Percentiles rank a stretch among this genome's conserved stretches.
phyloP scores from a whole-genome alignment of 2,888 invertebrate species.

The Agrotis puta region DNA sequence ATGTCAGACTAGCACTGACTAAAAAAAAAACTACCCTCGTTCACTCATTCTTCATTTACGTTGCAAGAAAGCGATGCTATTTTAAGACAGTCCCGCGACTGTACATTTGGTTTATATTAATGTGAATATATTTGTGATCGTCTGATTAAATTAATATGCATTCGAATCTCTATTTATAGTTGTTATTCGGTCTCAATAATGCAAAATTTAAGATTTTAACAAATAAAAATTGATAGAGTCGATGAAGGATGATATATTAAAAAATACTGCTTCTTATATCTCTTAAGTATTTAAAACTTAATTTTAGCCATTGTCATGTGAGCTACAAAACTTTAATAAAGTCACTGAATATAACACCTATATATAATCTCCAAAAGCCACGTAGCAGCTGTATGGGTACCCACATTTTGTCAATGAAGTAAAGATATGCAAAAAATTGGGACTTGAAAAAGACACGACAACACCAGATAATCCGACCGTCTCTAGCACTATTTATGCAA shows the following conservation, averaged over 20 bases:
- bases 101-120: background rate
- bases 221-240: background rate
- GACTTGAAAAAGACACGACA: background rate
- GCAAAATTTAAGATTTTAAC: background rate
- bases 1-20: no score
- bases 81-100: no score
- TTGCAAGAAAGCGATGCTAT: no score
- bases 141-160: background rate
- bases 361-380: no score
- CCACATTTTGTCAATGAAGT: background rate
- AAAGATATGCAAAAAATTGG: background rate
- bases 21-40: no score
- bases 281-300: no score
- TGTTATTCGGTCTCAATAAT: no score
- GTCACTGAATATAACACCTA: no score
- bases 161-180: background rate
- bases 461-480: background rate
- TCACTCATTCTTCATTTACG: no score
- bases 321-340: background rate
- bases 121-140: background rate
- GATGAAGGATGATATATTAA: background rate
- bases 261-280: background rate
- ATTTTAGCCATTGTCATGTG: background rate
- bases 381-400: no score
- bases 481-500: background rate